Percentiles rank a stretch among this genome's conserved stretches.
phyloP scores from a whole-genome alignment of 2,113 vertebrate genomes.

The Carassius carassius region DNA sequence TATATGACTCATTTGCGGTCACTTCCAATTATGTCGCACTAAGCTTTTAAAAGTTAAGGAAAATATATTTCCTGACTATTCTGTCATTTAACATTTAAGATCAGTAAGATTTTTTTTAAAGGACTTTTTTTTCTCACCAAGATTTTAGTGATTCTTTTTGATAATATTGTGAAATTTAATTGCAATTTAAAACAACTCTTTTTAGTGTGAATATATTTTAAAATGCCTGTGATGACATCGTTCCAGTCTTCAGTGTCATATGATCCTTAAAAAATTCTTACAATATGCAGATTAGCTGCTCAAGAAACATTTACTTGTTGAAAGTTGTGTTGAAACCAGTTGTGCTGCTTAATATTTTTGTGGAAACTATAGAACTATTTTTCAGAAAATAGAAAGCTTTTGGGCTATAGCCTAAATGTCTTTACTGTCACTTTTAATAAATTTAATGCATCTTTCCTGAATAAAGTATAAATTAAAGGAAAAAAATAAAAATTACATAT shows the following conservation, averaged over 20 bases:
- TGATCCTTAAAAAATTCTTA: neutral
- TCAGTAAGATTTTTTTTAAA: neutral
- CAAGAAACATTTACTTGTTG: neutral
- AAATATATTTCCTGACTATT: too few relatives aligned
- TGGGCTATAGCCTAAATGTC: neutral
- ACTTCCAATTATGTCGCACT: neutral
- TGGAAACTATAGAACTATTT: neutral
- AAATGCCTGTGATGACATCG: too few relatives aligned
- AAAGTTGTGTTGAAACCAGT: neutral
- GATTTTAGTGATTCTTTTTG: too few relatives aligned
- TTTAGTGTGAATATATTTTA: too few relatives aligned
- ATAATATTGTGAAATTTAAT: neutral
- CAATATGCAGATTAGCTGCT: neutral
- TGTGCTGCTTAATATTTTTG: neutral
- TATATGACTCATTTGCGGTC: neutral
- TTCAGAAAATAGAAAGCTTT: neutral
- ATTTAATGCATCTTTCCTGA: neutral
- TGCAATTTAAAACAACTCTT: too few relatives aligned
- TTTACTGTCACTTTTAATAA: neutral
- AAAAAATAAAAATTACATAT: neutral
- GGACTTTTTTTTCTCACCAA: neutral
- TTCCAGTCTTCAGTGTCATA: neutral
- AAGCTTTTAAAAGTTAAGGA: neutral
- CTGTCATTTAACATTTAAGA: neutral
- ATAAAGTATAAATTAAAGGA: neutral